A percentile compares a stretch with the other conserved stretches of the same genome.
phyloP scores from a whole-genome alignment of 2,113 vertebrate species.

The Nibea albiflora region DNA sequence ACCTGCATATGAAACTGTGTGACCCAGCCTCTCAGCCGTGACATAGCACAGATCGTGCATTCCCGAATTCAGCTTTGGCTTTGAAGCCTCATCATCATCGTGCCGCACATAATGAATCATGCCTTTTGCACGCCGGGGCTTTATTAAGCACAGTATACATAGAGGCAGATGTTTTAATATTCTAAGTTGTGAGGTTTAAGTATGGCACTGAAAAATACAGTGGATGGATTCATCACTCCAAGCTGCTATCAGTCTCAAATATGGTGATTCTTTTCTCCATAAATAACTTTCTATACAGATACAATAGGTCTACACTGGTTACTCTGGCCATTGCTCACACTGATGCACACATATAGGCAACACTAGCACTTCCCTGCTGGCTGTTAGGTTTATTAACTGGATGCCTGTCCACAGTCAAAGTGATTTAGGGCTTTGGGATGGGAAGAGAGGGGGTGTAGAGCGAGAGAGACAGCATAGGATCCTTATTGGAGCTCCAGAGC shows the following conservation, averaged over 20 bases:
- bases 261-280: background rate
- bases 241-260: slow-evolving; percentile 40
- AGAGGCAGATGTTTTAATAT: slow-evolving; percentile 6
- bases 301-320: slow-evolving; percentile 30
- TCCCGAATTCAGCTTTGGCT: slow-evolving; percentile 51
- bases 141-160: background rate
- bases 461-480: slow-evolving; percentile 20
- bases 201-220: slow-evolving; percentile 15
- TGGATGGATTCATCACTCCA: slow-evolving; percentile 33
- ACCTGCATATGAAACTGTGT: slow-evolving; percentile 79
- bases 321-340: background rate
- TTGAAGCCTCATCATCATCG: slow-evolving; percentile 39
- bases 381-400: slow-evolving; percentile 68
- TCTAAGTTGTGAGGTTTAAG: slow-evolving; percentile 17
- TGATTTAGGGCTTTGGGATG: slow-evolving; percentile 59
- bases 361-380: slow-evolving; percentile 23
- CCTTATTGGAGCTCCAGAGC: slow-evolving; percentile 43
- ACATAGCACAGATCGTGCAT: slow-evolving; percentile 62
- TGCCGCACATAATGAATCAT: slow-evolving; percentile 45
- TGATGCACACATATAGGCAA: background rate
- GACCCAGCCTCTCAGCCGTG: slow-evolving; percentile 65
- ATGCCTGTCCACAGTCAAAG: slow-evolving; percentile 56
- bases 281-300: slow-evolving; percentile 23
- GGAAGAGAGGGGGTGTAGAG: background rate
- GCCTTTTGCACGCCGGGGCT: slow-evolving; percentile 27